Base-by-base conservation (phyloP, 2,113 vertebrate species). In the Solea senegalensis region DNA sequence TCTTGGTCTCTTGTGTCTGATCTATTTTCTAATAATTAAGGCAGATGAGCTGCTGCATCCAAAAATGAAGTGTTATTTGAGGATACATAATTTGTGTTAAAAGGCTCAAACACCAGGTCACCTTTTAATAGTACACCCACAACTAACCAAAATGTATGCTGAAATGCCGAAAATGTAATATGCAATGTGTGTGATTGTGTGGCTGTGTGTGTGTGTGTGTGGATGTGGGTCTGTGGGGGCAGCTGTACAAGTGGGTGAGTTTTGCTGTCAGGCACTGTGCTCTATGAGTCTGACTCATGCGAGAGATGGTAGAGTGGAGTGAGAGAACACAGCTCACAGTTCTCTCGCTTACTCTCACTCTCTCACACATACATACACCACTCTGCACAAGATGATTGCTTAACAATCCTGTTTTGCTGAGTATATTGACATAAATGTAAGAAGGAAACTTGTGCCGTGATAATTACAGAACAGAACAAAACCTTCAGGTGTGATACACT, bases 221-320 rank as follows among this genome's bases (percentile, higher is more conserved):
- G 15, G 58, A 46, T 60, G 80, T 8, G 71, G 43, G 74, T 72
- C 55, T 85, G 86, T 72, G 87, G 78, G 84, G 86, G 87, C 87
- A 89, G 87, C 57, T 86, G 82, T 73, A 76, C 72, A 89, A 91
- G 89, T 91, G 89, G 88, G 88, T 89, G 89, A 89, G 84, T 80
- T 90, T 85, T 84, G 72, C 86, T 89, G 88, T 87, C 87, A 89
- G 76, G 85, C 82, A 77, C 81, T 84, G 86, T 84, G 89, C 82
- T 88, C 81, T 74, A 53, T 74, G 72, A 76, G 71, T 83, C 79
- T 88, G 90, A 89, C 81, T 90, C 87, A 90, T 88, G 86, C 58
- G 26, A 81, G 78, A 79, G 81, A 69, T 80, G 64, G 69, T 58
- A 60, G 69, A 88, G 74, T 78, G 78, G 69, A 78, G 79, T 87